phyloP scores from a whole-genome alignment of 2,888 invertebrate species.

The Eustalomyia histrio region DNA sequence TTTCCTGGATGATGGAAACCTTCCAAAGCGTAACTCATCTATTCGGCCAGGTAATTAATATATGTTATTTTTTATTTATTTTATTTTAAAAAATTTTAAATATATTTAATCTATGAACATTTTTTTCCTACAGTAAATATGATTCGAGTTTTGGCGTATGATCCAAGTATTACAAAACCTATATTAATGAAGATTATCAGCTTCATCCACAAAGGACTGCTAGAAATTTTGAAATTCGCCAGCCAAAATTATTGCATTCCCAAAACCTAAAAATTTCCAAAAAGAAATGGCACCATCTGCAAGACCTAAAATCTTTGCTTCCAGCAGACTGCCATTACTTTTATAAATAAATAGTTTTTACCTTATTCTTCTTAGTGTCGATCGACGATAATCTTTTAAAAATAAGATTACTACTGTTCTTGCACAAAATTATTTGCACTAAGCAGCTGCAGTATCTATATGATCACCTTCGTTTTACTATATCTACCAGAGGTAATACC shows the following conservation, averaged over 20 bases:
- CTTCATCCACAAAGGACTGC: not conserved
- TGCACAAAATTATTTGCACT: too few species aligned
- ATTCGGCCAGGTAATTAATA: not conserved
- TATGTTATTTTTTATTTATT: not conserved
- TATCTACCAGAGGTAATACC: too few species aligned
- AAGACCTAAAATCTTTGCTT: too few species aligned
- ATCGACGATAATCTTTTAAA: too few species aligned
- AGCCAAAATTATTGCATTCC: conserved; percentile 20
- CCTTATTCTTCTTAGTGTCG: too few species aligned
- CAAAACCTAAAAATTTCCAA: too few species aligned
- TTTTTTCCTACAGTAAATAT: not conserved
- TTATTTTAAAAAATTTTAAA: not conserved
- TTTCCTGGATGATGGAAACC: not conserved
- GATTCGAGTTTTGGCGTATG: not conserved
- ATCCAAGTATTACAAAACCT: not conserved
- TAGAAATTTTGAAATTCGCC: conserved; percentile 4
- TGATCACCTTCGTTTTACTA: too few species aligned
- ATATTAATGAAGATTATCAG: not conserved
- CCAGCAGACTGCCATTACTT: too few species aligned
- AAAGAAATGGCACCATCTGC: too few species aligned
- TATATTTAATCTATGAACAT: not conserved
- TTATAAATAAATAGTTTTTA: too few species aligned
- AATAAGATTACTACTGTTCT: too few species aligned
- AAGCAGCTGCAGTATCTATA: too few species aligned
- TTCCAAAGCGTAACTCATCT: not conserved